phyloP scores from a whole-genome alignment of 1,140 invertebrate species.

The Rhyacophila brunnea region DNA sequence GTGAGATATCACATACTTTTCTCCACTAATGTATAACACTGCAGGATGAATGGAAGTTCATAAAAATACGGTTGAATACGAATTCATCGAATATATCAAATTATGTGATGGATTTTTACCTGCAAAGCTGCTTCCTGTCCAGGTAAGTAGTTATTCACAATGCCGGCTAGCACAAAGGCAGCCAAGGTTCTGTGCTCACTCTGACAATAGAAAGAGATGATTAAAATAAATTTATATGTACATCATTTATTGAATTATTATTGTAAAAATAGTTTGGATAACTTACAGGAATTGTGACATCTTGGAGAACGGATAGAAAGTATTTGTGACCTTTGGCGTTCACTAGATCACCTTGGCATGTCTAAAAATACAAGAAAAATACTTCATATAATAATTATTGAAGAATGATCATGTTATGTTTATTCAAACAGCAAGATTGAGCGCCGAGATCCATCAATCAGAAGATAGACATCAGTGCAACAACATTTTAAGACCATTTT shows the following conservation, averaged over 20 bases:
- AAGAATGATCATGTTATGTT: too few species aligned
- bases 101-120: constrained; percentile 37
- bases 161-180: constrained; percentile 88
- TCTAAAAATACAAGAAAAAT: constrained; percentile 60
- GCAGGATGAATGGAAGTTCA: too few species aligned
- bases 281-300: constrained; percentile 77
- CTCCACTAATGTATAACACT: too few species aligned
- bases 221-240: background rate
- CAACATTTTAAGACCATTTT: too few species aligned
- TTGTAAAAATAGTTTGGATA: background rate
- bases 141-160: constrained; percentile 83
- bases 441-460: too few species aligned
- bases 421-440: too few species aligned
- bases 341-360: constrained; percentile 92
- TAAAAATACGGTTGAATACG: too few species aligned
- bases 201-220: constrained; percentile 45
- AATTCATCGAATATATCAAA: too few species aligned
- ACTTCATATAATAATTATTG: too few species aligned
- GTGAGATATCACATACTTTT: too few species aligned
- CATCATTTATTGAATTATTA: background rate
- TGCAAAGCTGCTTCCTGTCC: constrained; percentile 84
- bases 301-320: constrained; percentile 86
- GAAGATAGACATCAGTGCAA: too few species aligned
- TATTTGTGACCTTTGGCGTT: constrained; percentile 95
- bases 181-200: constrained; percentile 85